Evolutionary conservation across 2,797 vertebrate species (phyloP).

Genomic region (Rhinichthys osculus): DNA sequence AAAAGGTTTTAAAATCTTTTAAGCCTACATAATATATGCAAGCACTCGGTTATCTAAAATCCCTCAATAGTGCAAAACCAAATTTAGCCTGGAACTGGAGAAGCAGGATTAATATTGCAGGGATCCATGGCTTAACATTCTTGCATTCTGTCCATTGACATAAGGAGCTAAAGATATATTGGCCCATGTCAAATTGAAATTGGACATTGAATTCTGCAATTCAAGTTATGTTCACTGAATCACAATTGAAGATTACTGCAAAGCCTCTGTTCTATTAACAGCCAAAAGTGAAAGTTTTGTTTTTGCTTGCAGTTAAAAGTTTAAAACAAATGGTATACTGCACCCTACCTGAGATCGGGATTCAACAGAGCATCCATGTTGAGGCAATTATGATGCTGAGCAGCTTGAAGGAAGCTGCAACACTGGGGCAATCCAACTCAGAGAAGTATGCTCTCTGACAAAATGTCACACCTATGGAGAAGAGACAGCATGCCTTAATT

Average conservation of each 20-base stretch:
- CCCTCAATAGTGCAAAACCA: conserved; percentile 39
- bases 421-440: conserved; percentile 81
- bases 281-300: background rate
- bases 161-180: conserved; percentile 39
- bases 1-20: background rate
- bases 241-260: background rate
- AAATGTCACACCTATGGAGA: conserved; percentile 79
- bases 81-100: conserved; percentile 39
- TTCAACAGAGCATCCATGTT: conserved; percentile 82
- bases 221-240: background rate
- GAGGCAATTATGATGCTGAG: conserved; percentile 74
- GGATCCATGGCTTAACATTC: conserved; percentile 52
- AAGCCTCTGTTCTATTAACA: background rate
- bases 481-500: conserved; percentile 51
- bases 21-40: conserved; percentile 33
- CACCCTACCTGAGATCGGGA: conserved; percentile 79
- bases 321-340: background rate
- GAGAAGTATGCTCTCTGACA: conserved; percentile 78
- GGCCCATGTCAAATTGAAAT: conserved; percentile 3
- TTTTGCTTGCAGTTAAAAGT: background rate
- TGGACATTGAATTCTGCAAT: background rate
- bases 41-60: conserved; percentile 30
- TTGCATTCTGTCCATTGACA: conserved; percentile 30
- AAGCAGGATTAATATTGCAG: conserved; percentile 51
- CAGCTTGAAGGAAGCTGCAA: conserved; percentile 76